phyloP scores from a whole-genome alignment of 2,113 vertebrate species.

The Neoarius graeffei region DNA sequence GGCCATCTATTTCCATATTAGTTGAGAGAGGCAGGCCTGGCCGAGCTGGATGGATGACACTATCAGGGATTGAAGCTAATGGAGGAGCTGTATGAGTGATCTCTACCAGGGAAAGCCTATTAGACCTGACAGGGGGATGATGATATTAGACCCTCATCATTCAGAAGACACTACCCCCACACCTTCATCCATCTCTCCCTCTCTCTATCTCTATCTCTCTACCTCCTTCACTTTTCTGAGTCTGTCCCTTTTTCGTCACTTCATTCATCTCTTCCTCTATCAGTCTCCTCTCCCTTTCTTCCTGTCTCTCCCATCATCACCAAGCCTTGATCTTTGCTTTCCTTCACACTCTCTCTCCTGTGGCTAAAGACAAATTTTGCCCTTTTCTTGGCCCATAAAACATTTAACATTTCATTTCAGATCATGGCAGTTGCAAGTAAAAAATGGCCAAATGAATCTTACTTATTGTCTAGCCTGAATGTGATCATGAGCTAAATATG shows the following conservation, averaged over 20 bases:
- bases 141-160: conserved; percentile 99
- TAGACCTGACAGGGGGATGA: conserved; percentile 99
- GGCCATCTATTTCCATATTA: conserved; percentile 99
- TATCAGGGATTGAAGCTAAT: conserved; percentile 98
- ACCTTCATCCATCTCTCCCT: conserved; percentile 91
- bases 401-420: conserved; percentile 99
- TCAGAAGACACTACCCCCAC: conserved; percentile 95
- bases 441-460: conserved; percentile 99
- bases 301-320: conserved; percentile 45
- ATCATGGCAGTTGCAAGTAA: conserved; percentile 96
- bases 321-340: conserved; percentile 59
- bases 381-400: conserved; percentile 98
- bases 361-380: conserved; percentile 96
- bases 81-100: conserved; percentile 99
- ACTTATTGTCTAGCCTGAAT: conserved; percentile 92
- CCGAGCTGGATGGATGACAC: conserved; percentile 96
- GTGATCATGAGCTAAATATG: conserved; percentile 83
- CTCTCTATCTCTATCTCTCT: conserved; percentile 69
- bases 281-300: conserved; percentile 41
- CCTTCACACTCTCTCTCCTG: conserved; percentile 66
- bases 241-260: conserved; percentile 69
- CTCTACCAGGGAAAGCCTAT: conserved; percentile 99
- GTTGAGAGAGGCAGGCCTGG: conserved; percentile 92
- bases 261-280: conserved; percentile 78
- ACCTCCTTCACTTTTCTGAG: conserved; percentile 71